phyloP scores from a whole-genome alignment of 2,797 vertebrate species.

The Numenius phaeopus region DNA sequence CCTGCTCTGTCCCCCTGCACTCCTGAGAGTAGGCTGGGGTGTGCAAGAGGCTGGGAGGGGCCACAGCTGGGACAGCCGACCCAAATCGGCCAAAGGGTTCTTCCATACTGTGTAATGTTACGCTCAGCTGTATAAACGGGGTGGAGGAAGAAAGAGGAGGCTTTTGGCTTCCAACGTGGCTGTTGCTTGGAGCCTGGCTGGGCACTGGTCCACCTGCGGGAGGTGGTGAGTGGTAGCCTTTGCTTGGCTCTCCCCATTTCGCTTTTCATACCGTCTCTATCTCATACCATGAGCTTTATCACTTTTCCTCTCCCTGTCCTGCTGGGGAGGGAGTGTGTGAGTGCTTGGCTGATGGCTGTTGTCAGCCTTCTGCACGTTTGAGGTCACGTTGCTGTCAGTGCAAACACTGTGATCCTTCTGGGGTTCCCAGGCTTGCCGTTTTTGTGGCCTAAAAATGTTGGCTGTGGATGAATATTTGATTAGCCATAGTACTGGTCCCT shows the following conservation, averaged over 20 bases:
- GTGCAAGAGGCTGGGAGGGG: not conserved
- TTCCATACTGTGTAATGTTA: not conserved
- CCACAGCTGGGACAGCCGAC: not conserved
- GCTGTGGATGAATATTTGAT: not conserved
- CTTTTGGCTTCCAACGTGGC: not conserved
- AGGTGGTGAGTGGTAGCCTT: not conserved
- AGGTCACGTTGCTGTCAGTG: not conserved
- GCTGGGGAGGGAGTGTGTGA: not conserved
- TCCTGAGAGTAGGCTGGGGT: not conserved
- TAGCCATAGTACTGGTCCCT: not conserved
- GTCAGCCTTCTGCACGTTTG: rapidly evolving
- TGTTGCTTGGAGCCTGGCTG: not conserved
- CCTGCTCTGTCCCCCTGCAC: too few relatives aligned
- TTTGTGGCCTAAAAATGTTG: not conserved
- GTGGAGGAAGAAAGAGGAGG: not conserved
- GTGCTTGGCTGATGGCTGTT: not conserved
- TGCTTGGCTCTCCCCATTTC: not conserved
- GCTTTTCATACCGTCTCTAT: not conserved
- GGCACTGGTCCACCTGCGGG: rapidly evolving
- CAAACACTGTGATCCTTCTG: not conserved
- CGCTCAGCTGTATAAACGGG: not conserved
- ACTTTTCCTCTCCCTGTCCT: not conserved
- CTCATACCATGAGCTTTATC: not conserved
- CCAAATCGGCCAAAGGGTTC: not conserved
- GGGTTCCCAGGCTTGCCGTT: not conserved